Evolutionary conservation across 2,888 invertebrate genomes (phyloP), one percentile per base, ranked within the genome.

Genomic region (Campaea margaritaria): DNA sequence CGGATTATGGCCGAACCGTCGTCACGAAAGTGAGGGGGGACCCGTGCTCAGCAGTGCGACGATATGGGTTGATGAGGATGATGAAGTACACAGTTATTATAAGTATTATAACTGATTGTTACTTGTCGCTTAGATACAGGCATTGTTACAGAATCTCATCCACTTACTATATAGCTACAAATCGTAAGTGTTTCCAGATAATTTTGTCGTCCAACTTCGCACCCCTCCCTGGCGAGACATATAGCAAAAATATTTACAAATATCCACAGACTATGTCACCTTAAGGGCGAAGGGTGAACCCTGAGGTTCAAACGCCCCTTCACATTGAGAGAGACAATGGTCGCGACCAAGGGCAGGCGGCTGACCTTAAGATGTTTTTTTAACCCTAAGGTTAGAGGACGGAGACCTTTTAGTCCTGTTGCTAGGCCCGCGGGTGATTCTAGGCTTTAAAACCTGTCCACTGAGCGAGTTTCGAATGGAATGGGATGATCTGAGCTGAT

Each of bases 311-410:
- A 61, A 5, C 64, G 58, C 65, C 63, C 58, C 58, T 36, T 81
- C 75, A 79, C 79, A 76, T 77, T 78, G 76, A 71, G 50, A 65
- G 7, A 78, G 80, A 78, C 81, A 78, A 73, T 72, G 74, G 55
- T 69, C 73, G 65, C 60, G 42, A 39, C 58, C 63, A 76, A 79
- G 80, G 80, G 77, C 79, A 70, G 55, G 62, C 45, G 49, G 67
- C 60, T 69, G 78, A 78, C 79, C 79, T 76, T 69, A 69, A 62
- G 63, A 62, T 69, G 70, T 74, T 79, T 79, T 74, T 75, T 74
- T 73, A 75, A 75, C 75, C 75, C 68, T 66, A 67, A 57, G 67
- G 66, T 61, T 64, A 53, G 57, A 39, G 67, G 65, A 61, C 74
- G 58, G 14, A 52, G 63, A 75, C 70, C 75, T 76, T 69, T 65